Percentiles rank a stretch among this genome's conserved stretches.
These are phyloP conservation scores for Stegodyphus dumicola DNA, from an alignment of 1,140 invertebrate genomes.

Conservation along the genomic window DNA sequence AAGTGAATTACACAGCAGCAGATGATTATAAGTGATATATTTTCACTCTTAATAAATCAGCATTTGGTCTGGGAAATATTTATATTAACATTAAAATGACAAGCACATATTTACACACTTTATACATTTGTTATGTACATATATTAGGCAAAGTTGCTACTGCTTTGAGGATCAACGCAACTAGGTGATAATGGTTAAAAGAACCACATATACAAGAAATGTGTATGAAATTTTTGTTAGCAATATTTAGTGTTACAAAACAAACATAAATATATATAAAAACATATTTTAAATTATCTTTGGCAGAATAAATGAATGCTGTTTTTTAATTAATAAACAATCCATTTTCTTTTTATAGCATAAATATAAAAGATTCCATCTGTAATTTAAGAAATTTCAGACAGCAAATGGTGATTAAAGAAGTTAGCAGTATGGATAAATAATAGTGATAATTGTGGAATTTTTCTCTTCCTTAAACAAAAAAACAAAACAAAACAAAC, in stretches of 20 bases:
- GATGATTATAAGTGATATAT: constrained; percentile 29
- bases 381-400: neutral
- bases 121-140: constrained; percentile 49
- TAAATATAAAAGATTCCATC: neutral
- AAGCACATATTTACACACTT: constrained; percentile 60
- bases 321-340: neutral
- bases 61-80: constrained; percentile 22
- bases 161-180: constrained; percentile 15
- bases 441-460: neutral
- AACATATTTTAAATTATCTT: neutral
- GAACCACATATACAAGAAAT: neutral
- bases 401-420: neutral
- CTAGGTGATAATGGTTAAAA: constrained; percentile 36
- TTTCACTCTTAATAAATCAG: constrained; percentile 42
- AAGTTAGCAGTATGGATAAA: too few relatives aligned
- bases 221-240: neutral
- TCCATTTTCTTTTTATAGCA: neutral
- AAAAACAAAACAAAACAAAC: too few relatives aligned
- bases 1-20: constrained; percentile 46
- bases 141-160: constrained; percentile 33
- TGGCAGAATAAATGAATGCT: neutral
- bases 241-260: neutral
- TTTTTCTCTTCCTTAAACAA: neutral
- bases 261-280: neutral
- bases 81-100: constrained; percentile 33